Conservation (phyloP, 1,140 invertebrate genomes). For the Brachionus rubens region DNA sequence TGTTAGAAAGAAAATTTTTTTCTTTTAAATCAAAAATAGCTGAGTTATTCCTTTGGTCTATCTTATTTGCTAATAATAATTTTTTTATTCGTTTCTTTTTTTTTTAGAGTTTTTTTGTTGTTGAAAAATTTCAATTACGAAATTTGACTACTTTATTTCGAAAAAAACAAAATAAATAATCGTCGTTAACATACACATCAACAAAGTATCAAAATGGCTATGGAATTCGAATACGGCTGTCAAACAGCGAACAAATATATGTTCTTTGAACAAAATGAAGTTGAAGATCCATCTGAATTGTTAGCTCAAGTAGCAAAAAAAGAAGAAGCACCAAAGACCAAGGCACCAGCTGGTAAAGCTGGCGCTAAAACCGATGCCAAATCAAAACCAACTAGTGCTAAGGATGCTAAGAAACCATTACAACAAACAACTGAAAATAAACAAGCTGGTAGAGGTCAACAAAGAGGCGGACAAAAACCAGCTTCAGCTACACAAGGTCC, state of each 20-base stretch:
- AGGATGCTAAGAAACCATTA: conserved; percentile 31
- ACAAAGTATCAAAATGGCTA: not conserved
- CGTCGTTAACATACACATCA: not conserved
- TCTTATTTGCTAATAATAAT: no score
- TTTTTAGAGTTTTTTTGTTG: conserved; percentile 22
- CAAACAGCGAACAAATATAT: conserved; percentile 44
- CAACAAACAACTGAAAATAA: conserved; percentile 40
- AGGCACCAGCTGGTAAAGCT: not conserved
- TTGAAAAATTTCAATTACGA: conserved; percentile 22
- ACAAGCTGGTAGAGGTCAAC: conserved; percentile 32
- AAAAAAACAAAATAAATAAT: not conserved
- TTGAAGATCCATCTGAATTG: conserved; percentile 40
- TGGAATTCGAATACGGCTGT: conserved; percentile 46
- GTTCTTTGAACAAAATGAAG: conserved; percentile 41
- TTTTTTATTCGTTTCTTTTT: not conserved
- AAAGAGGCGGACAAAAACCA: not conserved
- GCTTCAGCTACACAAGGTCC: not conserved
- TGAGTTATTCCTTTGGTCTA: no score
- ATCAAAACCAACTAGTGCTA: not conserved
- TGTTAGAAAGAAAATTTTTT: no score
- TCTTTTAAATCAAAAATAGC: no score
- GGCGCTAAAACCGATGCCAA: conserved; percentile 29
- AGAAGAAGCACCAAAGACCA: conserved; percentile 29
- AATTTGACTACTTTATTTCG: not conserved
- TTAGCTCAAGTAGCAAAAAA: conserved; percentile 23